Evolutionary conservation across 2,113 vertebrate species (phyloP), one percentile per base, ranked within the genome.

Genomic region (Mohoua ochrocephala): DNA sequence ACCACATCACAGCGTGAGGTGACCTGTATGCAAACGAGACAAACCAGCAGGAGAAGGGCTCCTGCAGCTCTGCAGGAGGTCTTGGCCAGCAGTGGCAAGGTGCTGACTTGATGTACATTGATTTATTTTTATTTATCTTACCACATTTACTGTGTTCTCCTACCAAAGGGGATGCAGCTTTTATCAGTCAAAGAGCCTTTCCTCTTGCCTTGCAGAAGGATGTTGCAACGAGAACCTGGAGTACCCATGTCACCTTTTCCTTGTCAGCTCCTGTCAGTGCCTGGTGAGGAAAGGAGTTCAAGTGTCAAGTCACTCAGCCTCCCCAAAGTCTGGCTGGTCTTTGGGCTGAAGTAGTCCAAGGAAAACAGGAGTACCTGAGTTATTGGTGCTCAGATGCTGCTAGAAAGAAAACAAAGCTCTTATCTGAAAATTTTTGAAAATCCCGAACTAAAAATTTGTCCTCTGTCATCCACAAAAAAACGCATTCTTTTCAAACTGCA

Each of bases 51-150:
- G 33, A 64, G 65, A 71, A 83, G 67, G n/a, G 45, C 11, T 94
- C 53, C 20, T 6, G 70, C 60, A 68, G 42, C 82, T 74, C 85
- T 57, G 54, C 59, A 30, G 61, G 50, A 79, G 50, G 61, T 37
- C 50, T 61, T 53, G 64, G 69, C 50, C 37, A 16, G 77, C 33
- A 75, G 24, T 9, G 39, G 31, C 47, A 78, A 22, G 30, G 39
- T 52, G 42, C 41, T 82, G 77, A 64, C 37, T 91, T 76, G 31
- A 20, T 5, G 12, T 65, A 54, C 16, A 17, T 41, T 70, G 60
- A 56, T 71, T 95, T 92, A 73, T 64, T 87, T 86, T 82, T 84
- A 86, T 94, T 96, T 91, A 30, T 37, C 54, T 82, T 79, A 41
- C 8, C 30, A n/a, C 81, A 33, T 89, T 91, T 79, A 57, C 31